phyloP scores from a whole-genome alignment of 2,888 invertebrate genomes.

The Callinectes sapidus region DNA sequence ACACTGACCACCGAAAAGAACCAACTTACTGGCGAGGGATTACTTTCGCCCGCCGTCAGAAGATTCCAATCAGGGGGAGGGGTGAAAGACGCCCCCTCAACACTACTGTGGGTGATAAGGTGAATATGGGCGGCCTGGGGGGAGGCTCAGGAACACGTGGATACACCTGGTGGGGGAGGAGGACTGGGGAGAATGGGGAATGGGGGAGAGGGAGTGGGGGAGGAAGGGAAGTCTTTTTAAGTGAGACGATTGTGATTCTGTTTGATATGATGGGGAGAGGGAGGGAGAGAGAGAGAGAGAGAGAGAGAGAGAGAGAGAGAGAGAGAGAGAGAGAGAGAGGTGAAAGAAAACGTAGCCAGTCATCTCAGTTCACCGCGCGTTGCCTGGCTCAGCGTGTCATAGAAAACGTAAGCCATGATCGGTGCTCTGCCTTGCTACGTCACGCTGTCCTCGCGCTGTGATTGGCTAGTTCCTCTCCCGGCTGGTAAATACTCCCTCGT shows the following conservation, averaged over 20 bases:
- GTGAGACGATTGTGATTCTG: not conserved
- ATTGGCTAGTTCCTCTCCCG: too few species aligned
- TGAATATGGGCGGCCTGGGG: constrained; percentile 13
- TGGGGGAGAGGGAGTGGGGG: too few species aligned
- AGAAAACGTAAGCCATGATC: too few species aligned
- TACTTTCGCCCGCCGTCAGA: constrained; percentile 1
- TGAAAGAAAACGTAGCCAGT: too few species aligned
- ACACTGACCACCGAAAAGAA: constrained; percentile 3
- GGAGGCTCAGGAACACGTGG: not conserved
- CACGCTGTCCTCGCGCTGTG: too few species aligned
- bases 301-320: constrained; percentile 33
- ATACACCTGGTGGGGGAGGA: not conserved
- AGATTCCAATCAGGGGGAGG: constrained; percentile 23
- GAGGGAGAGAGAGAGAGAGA: constrained; percentile 17
- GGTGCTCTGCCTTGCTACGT: too few species aligned
- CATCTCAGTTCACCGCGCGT: too few species aligned
- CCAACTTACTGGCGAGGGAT: not conserved
- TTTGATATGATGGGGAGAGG: not conserved
- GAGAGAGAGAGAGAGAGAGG: constrained; percentile 35
- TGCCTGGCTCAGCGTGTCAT: too few species aligned
- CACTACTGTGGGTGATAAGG: constrained; percentile 23
- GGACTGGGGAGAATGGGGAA: too few species aligned
- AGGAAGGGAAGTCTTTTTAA: not conserved
- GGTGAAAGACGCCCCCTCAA: not conserved
- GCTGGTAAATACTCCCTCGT: too few species aligned